Evolutionary conservation across 2,888 invertebrate genomes (phyloP), one percentile per base, ranked within the genome.

Genomic region (Eremobia ochroleuca): DNA sequence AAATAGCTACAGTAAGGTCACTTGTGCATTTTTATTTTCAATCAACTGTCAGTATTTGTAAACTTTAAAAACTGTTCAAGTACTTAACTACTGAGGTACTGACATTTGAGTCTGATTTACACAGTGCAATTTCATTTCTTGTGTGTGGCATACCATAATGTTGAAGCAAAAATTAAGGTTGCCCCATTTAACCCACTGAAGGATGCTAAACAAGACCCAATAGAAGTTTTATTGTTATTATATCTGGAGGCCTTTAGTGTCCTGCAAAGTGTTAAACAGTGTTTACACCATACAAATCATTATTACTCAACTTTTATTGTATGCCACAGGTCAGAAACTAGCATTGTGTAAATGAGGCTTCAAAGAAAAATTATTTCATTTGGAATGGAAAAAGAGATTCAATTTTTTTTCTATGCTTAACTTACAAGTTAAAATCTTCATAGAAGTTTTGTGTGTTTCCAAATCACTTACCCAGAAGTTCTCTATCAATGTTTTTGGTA

Each of bases 401-500:
- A 4, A 28, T 31, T 49, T 37, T 37, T 34, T 18, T 43, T 43
- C n/a, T 2, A 72, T 18, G 28, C 5, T 13, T 55, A 37, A 34
- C 25, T 25, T 37, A 9, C 40, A 34, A 52, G 11, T 28, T 70
- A 66, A 37, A 67, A 43, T 31, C 28, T 67, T 58, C n/a, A 37
- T n/a, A 37, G 4, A 28, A 65, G 13, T 66, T 59, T 49, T 59
- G 34, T 71, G 37, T 55, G 21, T 66, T 46, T 73, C 49, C 49
- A 49, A 79, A 49, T 64, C 6, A 46, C 31, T 75, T 75, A 34
- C 31, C 37, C 34, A 73, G 49, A 55, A 25, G 18, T 43, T 71
- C 21, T 52, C 5, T 37, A 21, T 15, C n/a, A 49, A 76, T 43
- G n/a, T 77, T 86, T 81, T 82, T 81, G 59, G 58, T 73, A 37